These are phyloP conservation scores for Pyxicephalus adspersus DNA, from an alignment of 2,113 vertebrate genomes.

Conservation along the genomic window DNA sequence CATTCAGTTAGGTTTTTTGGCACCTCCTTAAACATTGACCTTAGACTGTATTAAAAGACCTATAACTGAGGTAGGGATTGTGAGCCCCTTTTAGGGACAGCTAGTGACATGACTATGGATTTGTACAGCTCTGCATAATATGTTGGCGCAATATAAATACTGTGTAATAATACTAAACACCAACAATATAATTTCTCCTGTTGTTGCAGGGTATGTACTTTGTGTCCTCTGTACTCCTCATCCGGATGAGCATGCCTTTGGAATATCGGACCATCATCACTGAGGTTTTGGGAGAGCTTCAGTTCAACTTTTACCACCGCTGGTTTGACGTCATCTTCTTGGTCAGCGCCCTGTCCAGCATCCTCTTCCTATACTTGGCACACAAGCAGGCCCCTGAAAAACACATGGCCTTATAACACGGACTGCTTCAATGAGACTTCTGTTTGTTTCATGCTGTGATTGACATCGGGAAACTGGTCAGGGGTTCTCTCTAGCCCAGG, in stretches of 20 bases:
- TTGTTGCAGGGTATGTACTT: slow-evolving; percentile 93
- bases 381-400: slow-evolving; percentile 98
- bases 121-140: too few species aligned
- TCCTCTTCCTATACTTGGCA: slow-evolving; percentile 95
- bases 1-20: too few species aligned
- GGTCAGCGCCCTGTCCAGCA: slow-evolving; percentile 96
- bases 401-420: slow-evolving; percentile 76
- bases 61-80: too few species aligned
- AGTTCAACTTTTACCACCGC: slow-evolving; percentile 98
- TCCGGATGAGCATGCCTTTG: slow-evolving; percentile 97
- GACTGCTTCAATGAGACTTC: background rate
- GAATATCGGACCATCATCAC: slow-evolving; percentile 96
- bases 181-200: background rate
- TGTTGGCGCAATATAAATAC: too few species aligned
- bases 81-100: too few species aligned
- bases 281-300: slow-evolving; percentile 93
- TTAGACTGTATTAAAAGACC: too few species aligned
- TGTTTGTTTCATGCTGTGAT: background rate
- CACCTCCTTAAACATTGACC: too few species aligned
- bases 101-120: too few species aligned
- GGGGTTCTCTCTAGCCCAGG: too few species aligned
- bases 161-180: background rate
- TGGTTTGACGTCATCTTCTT: slow-evolving; percentile 99
- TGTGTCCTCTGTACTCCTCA: slow-evolving; percentile 93
- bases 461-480: too few species aligned